Conservation (phyloP, 2,797 vertebrate genomes). For the Acanthopagrus latus region DNA sequence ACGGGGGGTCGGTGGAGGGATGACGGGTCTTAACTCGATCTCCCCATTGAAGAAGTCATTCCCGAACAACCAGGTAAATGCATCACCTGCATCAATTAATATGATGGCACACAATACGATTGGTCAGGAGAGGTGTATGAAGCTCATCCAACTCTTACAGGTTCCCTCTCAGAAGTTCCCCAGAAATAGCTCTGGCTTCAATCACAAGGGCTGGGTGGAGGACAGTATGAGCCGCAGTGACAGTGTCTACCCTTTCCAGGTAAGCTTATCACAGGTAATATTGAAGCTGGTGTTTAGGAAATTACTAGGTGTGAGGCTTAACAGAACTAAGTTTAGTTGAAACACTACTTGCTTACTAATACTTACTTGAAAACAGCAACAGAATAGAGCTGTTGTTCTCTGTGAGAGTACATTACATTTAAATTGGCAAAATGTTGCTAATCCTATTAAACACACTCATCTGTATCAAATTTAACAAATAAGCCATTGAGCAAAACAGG, state of each 20-base stretch:
- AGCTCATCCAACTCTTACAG: slow-evolving; percentile 73
- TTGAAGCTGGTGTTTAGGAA: background rate
- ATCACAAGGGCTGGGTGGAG: slow-evolving; percentile 98
- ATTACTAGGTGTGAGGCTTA: background rate
- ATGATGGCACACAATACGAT: background rate
- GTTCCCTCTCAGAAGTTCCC: slow-evolving; percentile 97
- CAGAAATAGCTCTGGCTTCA: slow-evolving; percentile 94
- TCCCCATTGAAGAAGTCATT: slow-evolving; percentile 99
- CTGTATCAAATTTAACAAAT: slow-evolving; percentile 65
- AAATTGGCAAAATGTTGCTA: slow-evolving; percentile 19
- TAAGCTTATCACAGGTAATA: slow-evolving; percentile 75
- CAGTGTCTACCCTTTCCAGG: slow-evolving; percentile 98
- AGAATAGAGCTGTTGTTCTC: background rate
- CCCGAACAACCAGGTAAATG: slow-evolving; percentile 93
- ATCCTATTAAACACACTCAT: slow-evolving; percentile 46
- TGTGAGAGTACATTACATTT: background rate
- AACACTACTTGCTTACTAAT: background rate
- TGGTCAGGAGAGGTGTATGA: background rate
- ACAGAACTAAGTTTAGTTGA: background rate
- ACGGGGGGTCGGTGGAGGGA: slow-evolving; percentile 93
- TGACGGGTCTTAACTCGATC: slow-evolving; percentile 96
- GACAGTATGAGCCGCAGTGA: slow-evolving; percentile 95
- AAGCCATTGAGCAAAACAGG: slow-evolving; percentile 59
- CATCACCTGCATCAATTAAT: background rate
- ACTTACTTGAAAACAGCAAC: background rate